phyloP scores from a whole-genome alignment of 1,140 invertebrate species.

The Bombus confusus region DNA sequence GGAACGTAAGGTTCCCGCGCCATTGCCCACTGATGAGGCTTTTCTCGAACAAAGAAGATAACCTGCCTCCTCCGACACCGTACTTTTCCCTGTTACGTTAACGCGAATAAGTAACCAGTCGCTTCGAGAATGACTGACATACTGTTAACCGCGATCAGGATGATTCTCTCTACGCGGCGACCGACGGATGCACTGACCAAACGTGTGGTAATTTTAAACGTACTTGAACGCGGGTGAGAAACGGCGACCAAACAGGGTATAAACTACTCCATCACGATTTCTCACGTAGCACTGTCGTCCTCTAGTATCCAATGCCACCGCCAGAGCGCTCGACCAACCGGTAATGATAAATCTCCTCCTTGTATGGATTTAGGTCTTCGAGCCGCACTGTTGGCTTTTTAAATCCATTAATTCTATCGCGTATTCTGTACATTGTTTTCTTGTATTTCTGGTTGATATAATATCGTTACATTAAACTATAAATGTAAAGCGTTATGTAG shows the following conservation, averaged over 20 bases:
- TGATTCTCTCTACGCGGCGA: not conserved
- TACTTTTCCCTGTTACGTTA: conserved; percentile 22
- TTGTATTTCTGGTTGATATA: not conserved
- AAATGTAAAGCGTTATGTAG: not conserved
- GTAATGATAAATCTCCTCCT: conserved; percentile 50
- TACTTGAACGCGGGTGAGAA: conserved; percentile 15
- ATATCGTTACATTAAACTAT: not conserved
- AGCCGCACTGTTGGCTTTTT: not conserved
- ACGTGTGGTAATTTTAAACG: conserved; percentile 8
- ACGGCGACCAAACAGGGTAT: conserved; percentile 32
- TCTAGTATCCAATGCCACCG: conserved; percentile 63
- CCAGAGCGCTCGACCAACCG: conserved; percentile 62
- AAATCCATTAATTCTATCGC: not conserved
- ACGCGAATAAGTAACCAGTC: not conserved
- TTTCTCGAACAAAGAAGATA: conserved; percentile 43
- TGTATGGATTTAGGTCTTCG: conserved; percentile 46
- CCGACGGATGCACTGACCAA: not conserved
- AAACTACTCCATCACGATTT: conserved; percentile 56
- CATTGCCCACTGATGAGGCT: conserved; percentile 54
- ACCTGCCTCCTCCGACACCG: conserved; percentile 26
- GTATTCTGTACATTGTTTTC: not conserved
- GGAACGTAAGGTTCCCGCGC: conserved; percentile 54
- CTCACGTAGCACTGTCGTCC: conserved; percentile 57
- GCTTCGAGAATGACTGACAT: not conserved
- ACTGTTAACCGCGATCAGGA: not conserved